Conservation (phyloP, 1,140 invertebrate species). For the Neodiprion virginianus region DNA sequence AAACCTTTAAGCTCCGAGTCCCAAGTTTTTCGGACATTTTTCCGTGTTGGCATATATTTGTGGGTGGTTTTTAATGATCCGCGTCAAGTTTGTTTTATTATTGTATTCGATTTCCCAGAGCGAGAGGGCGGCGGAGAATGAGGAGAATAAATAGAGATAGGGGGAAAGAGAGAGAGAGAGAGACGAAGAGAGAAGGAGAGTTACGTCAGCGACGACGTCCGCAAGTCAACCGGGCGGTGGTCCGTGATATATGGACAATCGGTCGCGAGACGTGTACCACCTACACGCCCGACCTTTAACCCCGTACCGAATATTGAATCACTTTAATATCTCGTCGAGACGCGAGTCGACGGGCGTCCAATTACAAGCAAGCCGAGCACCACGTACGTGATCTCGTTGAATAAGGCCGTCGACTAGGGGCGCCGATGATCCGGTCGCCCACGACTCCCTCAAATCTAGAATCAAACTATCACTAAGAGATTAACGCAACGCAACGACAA, state of each 20-base stretch:
- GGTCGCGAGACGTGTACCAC: conserved; percentile 38
- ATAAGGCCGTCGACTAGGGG: background rate
- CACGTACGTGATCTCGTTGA: conserved; percentile 3
- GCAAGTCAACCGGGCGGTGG: conserved; percentile 32
- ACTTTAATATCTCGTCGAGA: conserved; percentile 43
- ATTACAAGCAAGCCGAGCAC: background rate
- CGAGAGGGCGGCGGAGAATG: no score
- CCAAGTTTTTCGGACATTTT: no score
- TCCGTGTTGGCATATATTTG: no score
- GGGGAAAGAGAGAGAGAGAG: conserved; percentile 16
- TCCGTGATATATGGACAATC: conserved; percentile 39
- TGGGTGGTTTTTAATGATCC: no score
- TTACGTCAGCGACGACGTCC: conserved; percentile 34
- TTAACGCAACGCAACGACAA: background rate
- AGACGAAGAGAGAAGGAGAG: conserved; percentile 15
- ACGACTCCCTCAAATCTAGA: background rate
- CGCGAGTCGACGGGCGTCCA: conserved; percentile 17
- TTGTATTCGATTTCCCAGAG: background rate
- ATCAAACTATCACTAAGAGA: background rate
- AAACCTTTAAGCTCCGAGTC: no score
- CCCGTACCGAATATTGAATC: conserved; percentile 44
- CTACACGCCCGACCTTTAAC: conserved; percentile 41
- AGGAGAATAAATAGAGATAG: no score
- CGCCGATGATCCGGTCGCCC: background rate
- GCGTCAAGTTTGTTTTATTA: background rate